A percentile compares a stretch with the other conserved stretches of the same genome.
These are phyloP conservation scores for Nyctibius grandis DNA, from an alignment of 2,797 vertebrate species.

Conservation along the genomic window DNA sequence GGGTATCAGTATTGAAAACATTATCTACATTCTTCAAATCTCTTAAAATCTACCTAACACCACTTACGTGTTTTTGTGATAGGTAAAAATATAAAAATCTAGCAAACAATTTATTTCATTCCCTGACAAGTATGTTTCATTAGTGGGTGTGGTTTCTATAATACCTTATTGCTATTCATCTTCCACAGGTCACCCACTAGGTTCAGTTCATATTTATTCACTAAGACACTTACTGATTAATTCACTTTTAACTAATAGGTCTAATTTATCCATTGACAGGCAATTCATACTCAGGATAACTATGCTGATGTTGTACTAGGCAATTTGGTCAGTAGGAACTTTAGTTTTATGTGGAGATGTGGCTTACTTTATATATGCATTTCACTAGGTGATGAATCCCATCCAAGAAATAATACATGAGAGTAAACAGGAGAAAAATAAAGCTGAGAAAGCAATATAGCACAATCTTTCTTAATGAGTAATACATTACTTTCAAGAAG, in stretches of 20 bases:
- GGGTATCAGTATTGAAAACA: background rate
- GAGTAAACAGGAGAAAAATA: background rate
- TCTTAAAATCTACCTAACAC: background rate
- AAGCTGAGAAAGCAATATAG: background rate
- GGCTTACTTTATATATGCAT: background rate
- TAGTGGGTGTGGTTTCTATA: background rate
- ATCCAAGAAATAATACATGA: background rate
- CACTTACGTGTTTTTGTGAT: background rate
- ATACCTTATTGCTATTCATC: background rate
- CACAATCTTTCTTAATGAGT: background rate
- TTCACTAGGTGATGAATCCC: background rate
- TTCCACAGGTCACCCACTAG: background rate
- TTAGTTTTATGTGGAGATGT: background rate
- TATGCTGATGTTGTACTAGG: background rate
- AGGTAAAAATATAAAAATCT: background rate
- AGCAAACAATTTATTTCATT: background rate
- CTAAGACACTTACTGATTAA: background rate
- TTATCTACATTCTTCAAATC: background rate
- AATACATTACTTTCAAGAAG: background rate
- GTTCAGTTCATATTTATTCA: background rate
- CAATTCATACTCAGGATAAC: background rate
- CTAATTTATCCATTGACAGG: background rate
- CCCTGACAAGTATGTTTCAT: background rate
- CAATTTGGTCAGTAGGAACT: background rate
- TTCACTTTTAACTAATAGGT: background rate